Conservation (phyloP, 2,888 invertebrate species). For the Mystacides longicornis region DNA sequence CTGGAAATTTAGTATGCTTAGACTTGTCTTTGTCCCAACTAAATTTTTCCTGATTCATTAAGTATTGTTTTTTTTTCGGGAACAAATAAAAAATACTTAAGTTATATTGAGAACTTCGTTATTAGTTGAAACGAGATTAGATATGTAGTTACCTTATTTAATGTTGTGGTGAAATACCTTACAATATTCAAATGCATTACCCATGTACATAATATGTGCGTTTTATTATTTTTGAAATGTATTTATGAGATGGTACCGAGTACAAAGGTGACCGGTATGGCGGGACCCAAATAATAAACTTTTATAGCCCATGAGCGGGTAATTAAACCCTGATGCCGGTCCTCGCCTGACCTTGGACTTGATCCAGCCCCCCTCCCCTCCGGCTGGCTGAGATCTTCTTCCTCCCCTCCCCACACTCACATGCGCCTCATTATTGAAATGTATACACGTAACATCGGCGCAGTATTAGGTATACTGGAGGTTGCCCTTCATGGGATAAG, state of each 20-base stretch:
- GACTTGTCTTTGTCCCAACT: too few relatives aligned
- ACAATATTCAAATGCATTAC: too few relatives aligned
- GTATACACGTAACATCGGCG: not conserved
- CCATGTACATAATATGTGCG: not conserved
- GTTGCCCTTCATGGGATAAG: slow-evolving; percentile 17
- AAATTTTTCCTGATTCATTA: too few relatives aligned
- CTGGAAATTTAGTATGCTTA: too few relatives aligned
- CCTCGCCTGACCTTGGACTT: slow-evolving; percentile 22
- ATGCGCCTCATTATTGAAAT: not conserved
- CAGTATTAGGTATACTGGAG: not conserved
- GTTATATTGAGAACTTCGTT: too few relatives aligned
- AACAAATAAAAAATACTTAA: too few relatives aligned
- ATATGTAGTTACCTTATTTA: too few relatives aligned
- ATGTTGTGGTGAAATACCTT: too few relatives aligned
- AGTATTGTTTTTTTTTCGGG: too few relatives aligned
- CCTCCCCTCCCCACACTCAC: not conserved
- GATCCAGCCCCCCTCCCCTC: slow-evolving; percentile 6
- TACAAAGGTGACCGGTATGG: slow-evolving; percentile 14
- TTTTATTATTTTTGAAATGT: slow-evolving; percentile 11
- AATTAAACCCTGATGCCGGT: slow-evolving; percentile 15
- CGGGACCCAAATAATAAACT: slow-evolving; percentile 17
- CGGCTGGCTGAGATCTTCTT: too few relatives aligned
- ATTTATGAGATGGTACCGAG: slow-evolving; percentile 6
- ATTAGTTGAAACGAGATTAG: too few relatives aligned
- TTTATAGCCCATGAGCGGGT: slow-evolving; percentile 17